phyloP scores from a whole-genome alignment of 2,113 vertebrate species.

The Zapus hudsonius region DNA sequence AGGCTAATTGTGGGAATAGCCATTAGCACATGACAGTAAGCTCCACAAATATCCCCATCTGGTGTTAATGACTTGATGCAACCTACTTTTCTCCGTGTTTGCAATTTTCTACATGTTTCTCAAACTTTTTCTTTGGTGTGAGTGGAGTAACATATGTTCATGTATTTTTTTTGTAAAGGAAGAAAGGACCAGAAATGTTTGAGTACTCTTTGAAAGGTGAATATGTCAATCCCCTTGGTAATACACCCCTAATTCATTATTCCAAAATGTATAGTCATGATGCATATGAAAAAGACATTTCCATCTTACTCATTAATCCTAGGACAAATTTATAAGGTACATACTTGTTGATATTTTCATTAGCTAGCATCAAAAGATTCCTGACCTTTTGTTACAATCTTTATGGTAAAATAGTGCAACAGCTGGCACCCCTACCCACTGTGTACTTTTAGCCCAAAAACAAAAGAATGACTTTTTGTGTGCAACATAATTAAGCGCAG shows the following conservation, averaged over 20 bases:
- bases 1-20: background rate
- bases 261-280: slow-evolving; percentile 65
- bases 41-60: background rate
- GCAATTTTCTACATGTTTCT: background rate
- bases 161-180: slow-evolving; percentile 45
- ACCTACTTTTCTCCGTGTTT: slow-evolving; percentile 13
- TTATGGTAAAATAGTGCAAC: slow-evolving; percentile 71
- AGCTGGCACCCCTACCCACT: slow-evolving; percentile 72
- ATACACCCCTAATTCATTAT: slow-evolving; percentile 42
- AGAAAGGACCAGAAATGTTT: background rate
- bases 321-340: slow-evolving; percentile 60
- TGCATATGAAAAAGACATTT: slow-evolving; percentile 41
- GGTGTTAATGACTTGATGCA: slow-evolving; percentile 41
- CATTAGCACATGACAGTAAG: background rate
- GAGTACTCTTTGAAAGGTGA: slow-evolving; percentile 56
- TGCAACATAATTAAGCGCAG: slow-evolving; percentile 82
- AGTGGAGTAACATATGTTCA: slow-evolving; percentile 3
- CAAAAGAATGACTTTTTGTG: slow-evolving; percentile 36
- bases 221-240: background rate
- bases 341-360: slow-evolving; percentile 74
- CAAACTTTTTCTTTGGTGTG: background rate
- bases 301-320: slow-evolving; percentile 64
- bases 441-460: slow-evolving; percentile 72
- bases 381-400: slow-evolving; percentile 74
- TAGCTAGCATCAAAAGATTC: slow-evolving; percentile 71